Percentiles rank a stretch among this genome's conserved stretches.
phyloP scores from a whole-genome alignment of 2,113 vertebrate genomes.

The Acanthisitta chloris region DNA sequence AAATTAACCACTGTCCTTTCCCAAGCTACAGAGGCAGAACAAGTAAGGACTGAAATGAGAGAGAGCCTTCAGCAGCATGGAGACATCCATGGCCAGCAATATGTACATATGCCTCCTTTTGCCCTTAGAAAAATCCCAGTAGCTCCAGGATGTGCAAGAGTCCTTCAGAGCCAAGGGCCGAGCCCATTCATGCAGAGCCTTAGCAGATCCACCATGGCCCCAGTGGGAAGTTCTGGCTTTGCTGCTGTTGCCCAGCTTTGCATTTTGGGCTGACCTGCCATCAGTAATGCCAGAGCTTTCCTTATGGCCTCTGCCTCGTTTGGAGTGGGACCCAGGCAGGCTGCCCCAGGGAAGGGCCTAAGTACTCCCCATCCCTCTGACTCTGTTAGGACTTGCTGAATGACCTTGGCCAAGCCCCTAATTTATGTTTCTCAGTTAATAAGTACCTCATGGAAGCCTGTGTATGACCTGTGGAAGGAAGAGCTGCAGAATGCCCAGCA shows the following conservation, averaged over 20 bases:
- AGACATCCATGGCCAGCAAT: neutral
- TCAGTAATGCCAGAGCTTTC: neutral
- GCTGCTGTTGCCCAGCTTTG: neutral
- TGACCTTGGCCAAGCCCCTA: conserved; percentile 19
- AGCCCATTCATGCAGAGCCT: neutral
- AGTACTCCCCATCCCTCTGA: neutral
- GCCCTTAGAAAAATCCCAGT: neutral
- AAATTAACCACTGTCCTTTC: neutral
- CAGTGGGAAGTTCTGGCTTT: neutral
- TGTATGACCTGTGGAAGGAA: neutral
- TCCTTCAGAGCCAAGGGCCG: neutral
- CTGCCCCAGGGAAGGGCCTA: neutral
- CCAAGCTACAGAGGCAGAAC: neutral
- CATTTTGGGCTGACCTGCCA: neutral
- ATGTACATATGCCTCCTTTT: neutral
- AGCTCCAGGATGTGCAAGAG: neutral
- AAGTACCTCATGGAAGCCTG: neutral
- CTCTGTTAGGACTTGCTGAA: neutral
- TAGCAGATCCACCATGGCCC: neutral
- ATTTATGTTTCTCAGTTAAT: conserved; percentile 39
- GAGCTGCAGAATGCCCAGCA: accelerated
- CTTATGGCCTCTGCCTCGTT: accelerated
- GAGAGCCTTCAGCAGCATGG: too few relatives aligned
- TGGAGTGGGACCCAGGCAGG: neutral
- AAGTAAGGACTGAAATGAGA: neutral